Evolutionary conservation across 2,888 invertebrate species (phyloP).

Genomic region (Hanleya hanleyi): DNA sequence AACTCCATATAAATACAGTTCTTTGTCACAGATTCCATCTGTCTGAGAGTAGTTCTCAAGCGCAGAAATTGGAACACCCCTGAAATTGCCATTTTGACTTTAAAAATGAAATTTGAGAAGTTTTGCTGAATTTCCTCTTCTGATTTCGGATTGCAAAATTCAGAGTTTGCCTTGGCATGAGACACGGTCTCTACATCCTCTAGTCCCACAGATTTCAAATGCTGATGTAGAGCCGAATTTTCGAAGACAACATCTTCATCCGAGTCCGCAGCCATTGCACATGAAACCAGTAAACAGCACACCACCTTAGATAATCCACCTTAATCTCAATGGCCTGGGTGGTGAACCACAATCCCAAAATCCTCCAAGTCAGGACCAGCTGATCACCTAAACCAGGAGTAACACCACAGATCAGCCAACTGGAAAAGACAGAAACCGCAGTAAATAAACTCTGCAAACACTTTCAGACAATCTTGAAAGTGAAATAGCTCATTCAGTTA

Average conservation of each 20-base stretch:
- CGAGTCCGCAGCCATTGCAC: background rate
- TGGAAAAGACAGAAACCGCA: background rate
- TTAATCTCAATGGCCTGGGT: too few relatives aligned
- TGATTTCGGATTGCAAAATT: background rate
- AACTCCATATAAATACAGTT: background rate
- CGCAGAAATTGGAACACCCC: background rate
- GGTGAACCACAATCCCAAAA: too few relatives aligned
- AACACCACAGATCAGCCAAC: too few relatives aligned
- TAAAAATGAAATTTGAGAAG: background rate
- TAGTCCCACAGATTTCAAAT: background rate
- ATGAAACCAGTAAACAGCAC: too few relatives aligned
- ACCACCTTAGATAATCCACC: too few relatives aligned
- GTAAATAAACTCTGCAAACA: too few relatives aligned
- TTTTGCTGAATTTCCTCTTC: background rate
- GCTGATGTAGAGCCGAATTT: background rate
- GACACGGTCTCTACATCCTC: background rate
- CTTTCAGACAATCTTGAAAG: too few relatives aligned
- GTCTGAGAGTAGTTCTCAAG: background rate
- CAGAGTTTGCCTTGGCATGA: background rate
- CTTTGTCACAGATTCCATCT: background rate
- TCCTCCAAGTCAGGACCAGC: too few relatives aligned
- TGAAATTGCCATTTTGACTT: background rate
- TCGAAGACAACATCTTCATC: slow-evolving; percentile 2
- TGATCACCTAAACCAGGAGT: too few relatives aligned
- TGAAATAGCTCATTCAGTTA: too few relatives aligned